Base-by-base conservation (phyloP, 2,888 invertebrate species). In the Idaea dimidiata region DNA sequence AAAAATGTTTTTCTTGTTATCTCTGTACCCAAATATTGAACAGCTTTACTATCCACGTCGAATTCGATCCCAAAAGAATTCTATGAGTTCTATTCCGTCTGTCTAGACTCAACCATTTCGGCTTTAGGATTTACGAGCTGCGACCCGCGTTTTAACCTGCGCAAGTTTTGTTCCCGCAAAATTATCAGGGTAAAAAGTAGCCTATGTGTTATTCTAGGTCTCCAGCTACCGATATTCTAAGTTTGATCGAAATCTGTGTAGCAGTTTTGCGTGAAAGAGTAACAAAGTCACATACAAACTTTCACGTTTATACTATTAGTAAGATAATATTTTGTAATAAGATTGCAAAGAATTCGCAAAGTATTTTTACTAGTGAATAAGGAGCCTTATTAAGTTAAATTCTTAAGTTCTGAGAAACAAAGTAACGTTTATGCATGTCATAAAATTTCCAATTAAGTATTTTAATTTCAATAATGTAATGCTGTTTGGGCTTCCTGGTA, bases 361-460 rank as follows among this genome's bases (percentile, higher is more conserved):
- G 1, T 3, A 24, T 43, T 43, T 43, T 43, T 43, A 10, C 43
- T 14, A 43, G 14, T 43, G 43, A 8, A 43, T 43, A 43, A 43
- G 43, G 14, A 14, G 43, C 43, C 14, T 43, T 43, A 43, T 43
- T 1, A 43, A 43, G 43, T 43, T 43, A 32, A 2, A 32, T 10
- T 8, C 10, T 8, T 8, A 8, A 14, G 14, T 43, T 43, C 43
- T 43, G 43, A 16, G 56, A 56, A 17, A 56, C 56, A 56, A 56
- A 56, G 56, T 56, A 56, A 56, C 17, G 17, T 56, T 56, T 56
- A 56, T 56, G 16, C 17, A 18, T 56, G 56, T 56, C 56, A 18
- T 56, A 56, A 56, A 56, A 56, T 18, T 17, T 56, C 5, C 56
- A 17, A 14, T 17, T 17, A 56, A 17, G 56, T 56, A 7, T 56